phyloP scores from a whole-genome alignment of 2,888 invertebrate species.

The Gortyna flavago region DNA sequence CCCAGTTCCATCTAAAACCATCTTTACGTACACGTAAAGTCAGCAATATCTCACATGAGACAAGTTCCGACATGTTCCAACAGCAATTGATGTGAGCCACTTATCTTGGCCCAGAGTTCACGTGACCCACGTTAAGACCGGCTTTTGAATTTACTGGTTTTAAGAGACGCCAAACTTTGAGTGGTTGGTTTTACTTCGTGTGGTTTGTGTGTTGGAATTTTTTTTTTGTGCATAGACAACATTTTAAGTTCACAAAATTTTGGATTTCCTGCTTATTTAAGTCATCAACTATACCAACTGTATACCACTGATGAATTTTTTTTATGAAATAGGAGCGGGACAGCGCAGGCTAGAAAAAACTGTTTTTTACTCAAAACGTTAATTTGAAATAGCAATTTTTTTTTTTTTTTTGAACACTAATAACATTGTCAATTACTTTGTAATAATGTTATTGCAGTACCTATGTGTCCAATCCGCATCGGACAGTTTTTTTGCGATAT shows the following conservation, averaged over 20 bases:
- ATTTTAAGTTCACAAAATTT: not conserved
- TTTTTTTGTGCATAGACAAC: not conserved
- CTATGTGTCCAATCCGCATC: too few species aligned
- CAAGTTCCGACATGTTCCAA: slow-evolving; percentile 49
- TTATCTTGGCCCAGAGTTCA: slow-evolving; percentile 56
- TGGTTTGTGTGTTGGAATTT: not conserved
- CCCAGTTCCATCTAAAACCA: slow-evolving; percentile 7
- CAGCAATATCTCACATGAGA: slow-evolving; percentile 42
- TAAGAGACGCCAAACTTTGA: slow-evolving; percentile 19
- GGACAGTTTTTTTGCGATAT: too few species aligned
- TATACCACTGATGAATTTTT: too few species aligned
- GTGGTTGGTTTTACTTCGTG: not conserved
- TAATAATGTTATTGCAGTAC: too few species aligned
- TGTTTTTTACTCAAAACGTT: not conserved
- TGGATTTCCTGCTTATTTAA: not conserved
- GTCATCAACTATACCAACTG: too few species aligned
- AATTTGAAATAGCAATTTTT: not conserved
- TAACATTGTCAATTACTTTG: not conserved
- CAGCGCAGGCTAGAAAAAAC: too few species aligned
- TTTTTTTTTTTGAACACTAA: not conserved
- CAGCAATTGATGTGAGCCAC: slow-evolving; percentile 56
- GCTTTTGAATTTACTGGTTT: slow-evolving; percentile 45
- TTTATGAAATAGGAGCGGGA: too few species aligned
- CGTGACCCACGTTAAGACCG: slow-evolving; percentile 16
- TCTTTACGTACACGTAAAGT: slow-evolving; percentile 19